phyloP scores from a whole-genome alignment of 2,888 invertebrate species.

The Serrognathus titanus region DNA sequence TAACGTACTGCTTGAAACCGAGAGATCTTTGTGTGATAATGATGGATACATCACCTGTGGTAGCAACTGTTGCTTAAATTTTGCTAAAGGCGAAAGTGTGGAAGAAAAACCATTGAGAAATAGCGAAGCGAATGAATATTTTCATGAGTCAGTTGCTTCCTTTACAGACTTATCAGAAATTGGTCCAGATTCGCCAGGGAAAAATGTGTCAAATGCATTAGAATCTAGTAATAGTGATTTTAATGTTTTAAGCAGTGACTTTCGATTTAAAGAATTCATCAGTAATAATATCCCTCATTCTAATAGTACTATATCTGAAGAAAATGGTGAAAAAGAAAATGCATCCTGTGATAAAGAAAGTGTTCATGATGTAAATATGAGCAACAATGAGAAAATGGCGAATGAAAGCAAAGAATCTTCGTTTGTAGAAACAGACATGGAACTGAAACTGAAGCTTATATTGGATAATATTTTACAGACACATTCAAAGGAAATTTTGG shows the following conservation, averaged over 20 bases:
- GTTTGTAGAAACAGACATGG: neutral
- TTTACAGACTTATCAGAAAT: no score
- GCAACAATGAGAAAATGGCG: neutral
- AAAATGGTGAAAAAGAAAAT: neutral
- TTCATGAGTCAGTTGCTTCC: neutral
- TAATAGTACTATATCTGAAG: neutral
- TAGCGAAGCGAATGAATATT: no score
- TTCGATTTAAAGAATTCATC: constrained; percentile 16
- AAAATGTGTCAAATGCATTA: constrained; percentile 44
- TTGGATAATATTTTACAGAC: constrained; percentile 27
- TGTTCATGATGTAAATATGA: neutral
- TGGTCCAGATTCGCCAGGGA: constrained; percentile 51
- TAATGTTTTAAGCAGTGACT: constrained; percentile 3
- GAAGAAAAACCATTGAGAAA: no score
- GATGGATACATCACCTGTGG: no score
- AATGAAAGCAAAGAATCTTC: neutral
- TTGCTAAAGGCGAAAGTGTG: no score
- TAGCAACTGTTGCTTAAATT: no score
- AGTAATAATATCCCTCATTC: constrained; percentile 18
- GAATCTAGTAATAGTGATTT: constrained; percentile 6
- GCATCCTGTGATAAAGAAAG: neutral
- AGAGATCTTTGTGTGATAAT: no score
- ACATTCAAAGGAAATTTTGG: constrained; percentile 38
- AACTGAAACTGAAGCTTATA: constrained; percentile 13
- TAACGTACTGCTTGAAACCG: no score